Evolutionary conservation across 2,797 vertebrate species (phyloP).

Genomic region (Allobates femoralis): DNA sequence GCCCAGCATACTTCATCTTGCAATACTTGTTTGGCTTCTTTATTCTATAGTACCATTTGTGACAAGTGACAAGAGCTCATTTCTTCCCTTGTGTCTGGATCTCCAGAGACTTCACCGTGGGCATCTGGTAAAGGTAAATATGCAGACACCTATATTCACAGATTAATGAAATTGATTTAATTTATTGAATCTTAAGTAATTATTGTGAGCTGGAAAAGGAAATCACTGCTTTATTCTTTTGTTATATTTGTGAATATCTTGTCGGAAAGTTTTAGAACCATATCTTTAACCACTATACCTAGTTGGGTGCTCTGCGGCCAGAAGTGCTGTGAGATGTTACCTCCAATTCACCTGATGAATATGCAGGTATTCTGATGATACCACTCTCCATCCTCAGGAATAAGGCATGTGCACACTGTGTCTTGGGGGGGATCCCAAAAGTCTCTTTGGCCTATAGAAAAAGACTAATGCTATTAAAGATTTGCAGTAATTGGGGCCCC

Average conservation of each 20-base stretch:
- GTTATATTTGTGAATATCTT: not conserved
- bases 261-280: not conserved
- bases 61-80: conserved; percentile 41
- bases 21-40: conserved; percentile 59
- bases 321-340: not conserved
- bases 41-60: conserved; percentile 52
- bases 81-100: conserved; percentile 38
- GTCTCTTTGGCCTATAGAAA: no score
- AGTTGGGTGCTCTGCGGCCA: not conserved
- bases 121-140: conserved; percentile 53
- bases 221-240: not conserved
- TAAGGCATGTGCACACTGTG: not conserved
- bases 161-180: not conserved
- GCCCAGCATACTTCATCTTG: conserved; percentile 55
- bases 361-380: not conserved
- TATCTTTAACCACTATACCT: not conserved
- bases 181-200: not conserved
- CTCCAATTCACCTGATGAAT: not conserved
- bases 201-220: not conserved
- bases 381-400: not conserved
- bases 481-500: no score
- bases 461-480: no score
- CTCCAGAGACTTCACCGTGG: conserved; percentile 29
- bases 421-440: no score
- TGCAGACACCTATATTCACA: not conserved